Evolutionary conservation across 2,888 invertebrate genomes (phyloP), one percentile per base, ranked within the genome.

Genomic region (Heliconius ismenius): DNA sequence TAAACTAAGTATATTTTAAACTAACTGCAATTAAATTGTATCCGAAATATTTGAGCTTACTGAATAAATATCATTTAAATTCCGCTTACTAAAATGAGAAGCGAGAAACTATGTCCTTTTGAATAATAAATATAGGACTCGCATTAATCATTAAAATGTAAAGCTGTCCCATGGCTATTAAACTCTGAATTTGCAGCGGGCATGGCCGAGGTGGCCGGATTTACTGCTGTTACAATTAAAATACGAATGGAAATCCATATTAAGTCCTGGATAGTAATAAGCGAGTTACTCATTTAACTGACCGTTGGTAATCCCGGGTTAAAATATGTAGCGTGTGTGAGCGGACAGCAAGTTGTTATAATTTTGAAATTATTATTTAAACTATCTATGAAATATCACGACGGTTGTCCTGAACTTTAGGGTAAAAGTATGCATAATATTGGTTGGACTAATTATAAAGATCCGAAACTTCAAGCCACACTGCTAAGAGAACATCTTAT

Each of bases 291-390:
- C 89, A 91, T 90, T 90, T 88, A 89, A 88, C 87, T 84, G 85
- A 82, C 85, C 86, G 88, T 86, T 86, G 85, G 87, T 90, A 89
- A 89, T 90, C 87, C 86, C 32, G 32, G 82, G 85, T 82, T 83
- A 86, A 70, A 58, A 70, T 69, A 21, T 21, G 18, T 21, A 85
- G 83, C 82, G 81, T 78, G 82, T 60, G 82, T 83, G 83, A 83
- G 85, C 84, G 82, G 82, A 83, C 84, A 85, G 87, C 88, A 90
- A 87, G 88, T 90, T 89, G 88, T 91, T 91, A 91, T 90, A 86
- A 90, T 91, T 91, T 90, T 85, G 87, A 89, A 88, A 91, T 90
- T 89, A 76, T 75, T 69, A 76, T 90, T 89, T 90, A 91, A 90
- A 90, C 86, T 88, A 87, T 86, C 86, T 85, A 80, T 83, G 82